A percentile compares a stretch with the other conserved stretches of the same genome.
Conservation (phyloP, 2,113 vertebrate species). For the Clarias gariepinus region DNA sequence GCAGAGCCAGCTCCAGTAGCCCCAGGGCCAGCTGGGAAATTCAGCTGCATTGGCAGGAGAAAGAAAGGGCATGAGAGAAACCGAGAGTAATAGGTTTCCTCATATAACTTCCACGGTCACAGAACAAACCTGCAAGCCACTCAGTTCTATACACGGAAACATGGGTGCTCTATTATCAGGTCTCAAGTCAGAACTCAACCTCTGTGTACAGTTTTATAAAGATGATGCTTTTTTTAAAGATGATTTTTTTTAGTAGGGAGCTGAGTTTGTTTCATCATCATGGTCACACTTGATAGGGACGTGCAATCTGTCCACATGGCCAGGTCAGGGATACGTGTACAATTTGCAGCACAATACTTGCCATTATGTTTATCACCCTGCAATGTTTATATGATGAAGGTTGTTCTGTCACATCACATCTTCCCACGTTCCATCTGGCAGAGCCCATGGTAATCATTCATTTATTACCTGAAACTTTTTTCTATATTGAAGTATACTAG, state of each 20-base stretch:
- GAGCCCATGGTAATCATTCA: neutral
- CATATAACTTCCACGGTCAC: constrained; percentile 10
- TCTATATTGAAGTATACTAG: neutral
- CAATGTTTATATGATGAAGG: constrained; percentile 13
- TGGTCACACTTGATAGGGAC: neutral
- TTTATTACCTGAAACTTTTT: neutral
- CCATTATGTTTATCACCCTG: neutral
- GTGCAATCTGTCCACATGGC: neutral
- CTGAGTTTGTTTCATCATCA: neutral
- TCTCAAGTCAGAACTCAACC: constrained; percentile 20
- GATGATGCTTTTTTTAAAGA: neutral
- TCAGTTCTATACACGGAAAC: neutral
- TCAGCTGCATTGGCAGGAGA: constrained; percentile 29
- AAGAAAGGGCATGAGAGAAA: constrained; percentile 22
- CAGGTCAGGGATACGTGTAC: neutral
- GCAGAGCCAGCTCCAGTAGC: constrained; percentile 59
- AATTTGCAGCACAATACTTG: neutral
- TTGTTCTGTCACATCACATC: constrained; percentile 1
- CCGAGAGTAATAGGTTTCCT: constrained; percentile 13
- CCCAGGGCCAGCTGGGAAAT: constrained; percentile 59
- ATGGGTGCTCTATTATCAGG: constrained; percentile 32
- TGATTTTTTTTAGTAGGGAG: neutral
- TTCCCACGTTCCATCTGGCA: neutral
- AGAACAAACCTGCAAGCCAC: neutral
- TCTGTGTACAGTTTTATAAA: constrained; percentile 3